Conservation (phyloP, 64 coral and sea anemone species). For the Hydrozoanthus tunicans region DNA sequence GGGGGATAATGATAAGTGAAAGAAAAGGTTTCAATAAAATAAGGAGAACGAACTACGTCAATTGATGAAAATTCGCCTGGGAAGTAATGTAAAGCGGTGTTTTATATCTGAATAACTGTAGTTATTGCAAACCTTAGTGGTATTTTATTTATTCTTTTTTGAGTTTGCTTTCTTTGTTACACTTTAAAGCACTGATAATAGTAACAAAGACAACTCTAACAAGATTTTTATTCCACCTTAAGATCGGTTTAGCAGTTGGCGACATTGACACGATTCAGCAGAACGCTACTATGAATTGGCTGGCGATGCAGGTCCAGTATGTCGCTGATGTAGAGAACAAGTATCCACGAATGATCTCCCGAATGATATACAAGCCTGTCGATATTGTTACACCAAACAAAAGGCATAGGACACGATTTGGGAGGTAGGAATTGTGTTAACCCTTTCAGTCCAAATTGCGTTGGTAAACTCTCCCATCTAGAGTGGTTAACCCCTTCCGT, state of each 20-base stretch:
- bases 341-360: slow-evolving; percentile 28
- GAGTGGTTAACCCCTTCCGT: no score
- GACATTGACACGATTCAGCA: slow-evolving; percentile 42
- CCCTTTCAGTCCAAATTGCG: neutral
- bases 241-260: slow-evolving; percentile 42
- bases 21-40: no score
- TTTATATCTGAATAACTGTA: no score
- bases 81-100: no score
- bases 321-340: slow-evolving; percentile 50
- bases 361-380: slow-evolving; percentile 21
- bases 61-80: no score
- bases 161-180: no score
- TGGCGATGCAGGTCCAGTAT: slow-evolving; percentile 32
- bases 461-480: no score
- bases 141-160: no score
- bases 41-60: no score
- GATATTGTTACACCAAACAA: slow-evolving; percentile 14
- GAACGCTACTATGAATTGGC: slow-evolving; percentile 43
- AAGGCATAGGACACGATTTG: neutral
- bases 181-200: no score
- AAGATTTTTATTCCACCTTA: neutral
- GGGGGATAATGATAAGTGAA: no score
- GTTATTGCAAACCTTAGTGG: no score
- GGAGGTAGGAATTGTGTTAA: neutral
- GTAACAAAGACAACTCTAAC: neutral